Conservation (phyloP, 2,888 invertebrate species). For the Drosophila aldrichi region DNA sequence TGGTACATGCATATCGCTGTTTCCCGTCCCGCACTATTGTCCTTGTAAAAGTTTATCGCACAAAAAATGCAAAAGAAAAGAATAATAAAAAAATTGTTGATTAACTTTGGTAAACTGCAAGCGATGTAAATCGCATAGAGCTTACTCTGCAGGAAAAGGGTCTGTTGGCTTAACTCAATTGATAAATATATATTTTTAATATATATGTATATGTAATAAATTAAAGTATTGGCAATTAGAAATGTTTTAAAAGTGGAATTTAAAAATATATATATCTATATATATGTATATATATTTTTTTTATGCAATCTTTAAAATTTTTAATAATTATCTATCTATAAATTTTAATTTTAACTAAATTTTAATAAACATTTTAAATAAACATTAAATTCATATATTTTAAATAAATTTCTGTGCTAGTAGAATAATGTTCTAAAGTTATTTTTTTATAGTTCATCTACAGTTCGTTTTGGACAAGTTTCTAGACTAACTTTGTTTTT, state of each 20-base stretch:
- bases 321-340: too few species aligned
- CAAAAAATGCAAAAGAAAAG: background rate
- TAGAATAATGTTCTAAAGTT: background rate
- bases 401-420: background rate
- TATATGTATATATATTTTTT: too few species aligned
- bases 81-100: slow-evolving; percentile 30
- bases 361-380: too few species aligned
- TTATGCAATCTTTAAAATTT: too few species aligned
- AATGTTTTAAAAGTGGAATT: too few species aligned
- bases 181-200: too few species aligned
- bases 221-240: too few species aligned
- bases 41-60: slow-evolving; percentile 56
- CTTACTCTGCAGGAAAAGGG: slow-evolving; percentile 5
- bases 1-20: slow-evolving; percentile 14
- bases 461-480: background rate
- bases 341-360: too few species aligned
- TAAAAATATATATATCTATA: too few species aligned
- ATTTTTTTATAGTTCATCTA: background rate
- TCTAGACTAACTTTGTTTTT: background rate
- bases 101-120: slow-evolving; percentile 53
- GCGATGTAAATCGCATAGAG: slow-evolving; percentile 20
- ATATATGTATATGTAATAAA: background rate
- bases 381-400: background rate
- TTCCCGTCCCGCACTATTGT: background rate
- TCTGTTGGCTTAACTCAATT: background rate